Conservation (phyloP, 2,113 vertebrate genomes). For the Rattus norvegicus region DNA sequence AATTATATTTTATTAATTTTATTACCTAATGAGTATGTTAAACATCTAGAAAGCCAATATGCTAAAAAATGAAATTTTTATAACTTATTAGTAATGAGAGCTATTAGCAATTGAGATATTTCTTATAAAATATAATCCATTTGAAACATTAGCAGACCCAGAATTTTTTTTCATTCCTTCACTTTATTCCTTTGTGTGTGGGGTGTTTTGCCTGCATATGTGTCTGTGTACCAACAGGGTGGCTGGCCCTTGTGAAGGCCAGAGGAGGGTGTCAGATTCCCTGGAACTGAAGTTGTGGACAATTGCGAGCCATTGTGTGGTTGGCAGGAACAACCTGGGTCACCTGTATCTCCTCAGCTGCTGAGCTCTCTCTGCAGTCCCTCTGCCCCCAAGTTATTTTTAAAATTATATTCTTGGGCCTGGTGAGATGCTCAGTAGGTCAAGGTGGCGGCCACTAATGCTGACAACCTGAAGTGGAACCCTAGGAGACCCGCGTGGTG, state of each 20-base stretch:
- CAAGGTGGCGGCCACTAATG: not conserved
- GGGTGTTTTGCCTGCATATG: not conserved
- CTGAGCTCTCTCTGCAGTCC: not conserved
- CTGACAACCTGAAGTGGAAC: not conserved
- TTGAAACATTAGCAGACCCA: constrained; percentile 7
- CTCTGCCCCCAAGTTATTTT: not conserved
- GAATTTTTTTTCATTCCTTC: not conserved
- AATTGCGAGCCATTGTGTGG: not conserved
- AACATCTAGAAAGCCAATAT: constrained; percentile 31
- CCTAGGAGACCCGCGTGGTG: no score
- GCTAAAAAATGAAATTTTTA: not conserved
- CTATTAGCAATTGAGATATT: not conserved
- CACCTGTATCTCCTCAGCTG: no score
- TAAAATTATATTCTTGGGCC: not conserved
- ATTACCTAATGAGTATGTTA: not conserved
- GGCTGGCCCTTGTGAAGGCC: not conserved
- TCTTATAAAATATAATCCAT: not conserved
- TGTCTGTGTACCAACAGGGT: not conserved
- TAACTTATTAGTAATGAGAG: constrained; percentile 33
- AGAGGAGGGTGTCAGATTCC: not conserved
- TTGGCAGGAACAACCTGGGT: not conserved
- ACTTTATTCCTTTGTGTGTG: not conserved
- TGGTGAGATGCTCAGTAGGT: not conserved
- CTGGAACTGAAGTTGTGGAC: not conserved
- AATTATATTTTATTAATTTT: constrained; percentile 56